A percentile compares a stretch with the other conserved stretches of the same genome.
These are phyloP conservation scores for Ceratotherium simum DNA, from an alignment of 2,113 vertebrate species.

Conservation along the genomic window DNA sequence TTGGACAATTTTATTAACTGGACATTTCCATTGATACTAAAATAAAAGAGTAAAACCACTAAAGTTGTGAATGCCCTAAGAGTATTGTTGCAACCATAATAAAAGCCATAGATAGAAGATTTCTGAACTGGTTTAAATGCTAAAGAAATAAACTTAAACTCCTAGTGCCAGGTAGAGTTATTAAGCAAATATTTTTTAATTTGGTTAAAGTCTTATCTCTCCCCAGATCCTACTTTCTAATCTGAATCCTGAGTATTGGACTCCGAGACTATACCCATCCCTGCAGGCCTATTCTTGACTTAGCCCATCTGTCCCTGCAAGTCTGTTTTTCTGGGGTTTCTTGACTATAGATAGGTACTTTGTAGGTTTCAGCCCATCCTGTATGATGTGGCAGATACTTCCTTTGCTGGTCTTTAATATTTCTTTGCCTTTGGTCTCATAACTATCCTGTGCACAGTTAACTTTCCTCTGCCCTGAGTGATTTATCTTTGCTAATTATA, in stretches of 20 bases:
- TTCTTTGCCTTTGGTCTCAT: not conserved
- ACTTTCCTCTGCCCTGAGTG: not conserved
- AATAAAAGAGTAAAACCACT: not conserved
- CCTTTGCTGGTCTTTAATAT: not conserved
- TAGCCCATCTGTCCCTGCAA: not conserved
- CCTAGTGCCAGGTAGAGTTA: not conserved
- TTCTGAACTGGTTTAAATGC: constrained; percentile 8
- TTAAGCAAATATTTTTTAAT: not conserved
- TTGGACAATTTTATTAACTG: not conserved
- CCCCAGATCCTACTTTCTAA: not conserved
- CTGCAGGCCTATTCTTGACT: not conserved
- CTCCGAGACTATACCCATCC: not conserved
- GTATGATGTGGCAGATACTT: not conserved
- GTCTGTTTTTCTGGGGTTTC: not conserved
- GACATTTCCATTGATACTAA: not conserved
- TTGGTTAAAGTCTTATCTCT: not conserved
- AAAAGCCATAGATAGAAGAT: not conserved
- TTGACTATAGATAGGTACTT: not conserved
- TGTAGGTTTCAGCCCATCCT: not conserved
- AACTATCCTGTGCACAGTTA: not conserved
- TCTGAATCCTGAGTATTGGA: not conserved
- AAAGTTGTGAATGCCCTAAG: not conserved
- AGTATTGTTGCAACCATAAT: not conserved
- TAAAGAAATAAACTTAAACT: not conserved
- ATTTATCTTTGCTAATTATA: not conserved